phyloP scores from a whole-genome alignment of 2,797 vertebrate genomes.

The Paguma larvata region DNA sequence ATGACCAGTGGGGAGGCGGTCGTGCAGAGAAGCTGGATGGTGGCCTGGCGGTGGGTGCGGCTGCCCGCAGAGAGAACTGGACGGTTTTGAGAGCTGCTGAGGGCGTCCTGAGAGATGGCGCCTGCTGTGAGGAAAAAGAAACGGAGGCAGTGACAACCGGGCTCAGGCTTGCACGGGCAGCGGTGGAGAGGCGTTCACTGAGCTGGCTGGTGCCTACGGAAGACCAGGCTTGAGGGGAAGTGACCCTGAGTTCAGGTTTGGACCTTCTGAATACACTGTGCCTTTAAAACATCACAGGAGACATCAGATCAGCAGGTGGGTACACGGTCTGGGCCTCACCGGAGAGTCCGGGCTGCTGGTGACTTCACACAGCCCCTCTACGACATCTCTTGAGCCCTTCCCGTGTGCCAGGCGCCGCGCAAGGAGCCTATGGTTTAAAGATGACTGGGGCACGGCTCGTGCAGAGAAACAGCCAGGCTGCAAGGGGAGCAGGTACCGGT shows the following conservation, averaged over 20 bases:
- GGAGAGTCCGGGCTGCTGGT: neutral
- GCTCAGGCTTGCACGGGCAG: neutral
- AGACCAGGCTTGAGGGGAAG: neutral
- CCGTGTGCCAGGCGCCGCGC: neutral
- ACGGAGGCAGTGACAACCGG: accelerated
- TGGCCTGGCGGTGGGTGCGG: neutral
- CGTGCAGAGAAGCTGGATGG: neutral
- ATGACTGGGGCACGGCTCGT: accelerated
- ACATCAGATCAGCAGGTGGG: neutral
- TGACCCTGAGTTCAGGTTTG: neutral
- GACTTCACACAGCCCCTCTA: neutral
- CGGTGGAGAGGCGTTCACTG: accelerated
- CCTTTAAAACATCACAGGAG: neutral
- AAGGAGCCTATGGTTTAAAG: neutral
- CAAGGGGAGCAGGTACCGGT: neutral
- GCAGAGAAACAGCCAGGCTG: neutral
- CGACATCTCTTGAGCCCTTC: neutral
- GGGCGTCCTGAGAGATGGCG: neutral
- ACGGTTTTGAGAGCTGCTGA: neutral
- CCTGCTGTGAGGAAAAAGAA: neutral
- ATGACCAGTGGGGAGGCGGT: neutral
- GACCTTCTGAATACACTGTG: neutral
- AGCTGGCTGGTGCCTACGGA: neutral
- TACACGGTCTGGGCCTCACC: neutral
- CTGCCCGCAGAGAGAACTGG: neutral